Base-by-base conservation (phyloP, 2,888 invertebrate species). In the Clanis bilineata region DNA sequence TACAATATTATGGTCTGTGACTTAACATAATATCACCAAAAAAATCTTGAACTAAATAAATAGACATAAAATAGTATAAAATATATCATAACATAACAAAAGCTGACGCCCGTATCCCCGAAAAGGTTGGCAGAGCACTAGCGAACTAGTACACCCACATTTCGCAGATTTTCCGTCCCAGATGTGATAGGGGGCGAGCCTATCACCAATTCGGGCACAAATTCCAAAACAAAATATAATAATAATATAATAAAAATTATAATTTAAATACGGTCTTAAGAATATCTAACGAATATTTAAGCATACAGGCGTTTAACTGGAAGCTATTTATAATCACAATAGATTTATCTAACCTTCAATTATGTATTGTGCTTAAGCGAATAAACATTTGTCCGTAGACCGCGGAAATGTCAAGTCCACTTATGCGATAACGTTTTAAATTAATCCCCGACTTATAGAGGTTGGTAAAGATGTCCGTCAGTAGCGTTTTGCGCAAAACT, bases 361-460 rank as follows among this genome's bases (percentile, higher is more conserved):
- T 43, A 59, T 47, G 54, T 68, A 57, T 64, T 62, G 66, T 63
- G 47, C 61, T 68, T 62, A 66, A 69, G 61, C 65, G 65, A 67
- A 68, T 68, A 74, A 71, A 72, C 68, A 64, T 74, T 73, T 68
- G 68, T 62, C 58, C 58, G 44, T 38, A 9, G 59, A 61, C 65
- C 69, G 65, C 76, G 78, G 78, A 79, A 77, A 73, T 72, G 71
- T 76, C 77, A 68, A 62, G 70, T 66, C 60, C 58, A 54, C 25
- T 67, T 69, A 65, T 68, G 67, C 70, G 78, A 78, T 76, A 78
- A 62, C 67, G 74, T 73, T 68, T 58, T 45, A 58, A 70, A 67
- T 64, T 74, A 78, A 77, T 75, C 78, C 65, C 57, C 21, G 22
- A 23, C 51, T 36, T 51, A 18, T 51, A 28, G 51, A 10, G 18